Conservation (phyloP, 2,888 invertebrate genomes). For the Sepioteuthis lessoniana region DNA sequence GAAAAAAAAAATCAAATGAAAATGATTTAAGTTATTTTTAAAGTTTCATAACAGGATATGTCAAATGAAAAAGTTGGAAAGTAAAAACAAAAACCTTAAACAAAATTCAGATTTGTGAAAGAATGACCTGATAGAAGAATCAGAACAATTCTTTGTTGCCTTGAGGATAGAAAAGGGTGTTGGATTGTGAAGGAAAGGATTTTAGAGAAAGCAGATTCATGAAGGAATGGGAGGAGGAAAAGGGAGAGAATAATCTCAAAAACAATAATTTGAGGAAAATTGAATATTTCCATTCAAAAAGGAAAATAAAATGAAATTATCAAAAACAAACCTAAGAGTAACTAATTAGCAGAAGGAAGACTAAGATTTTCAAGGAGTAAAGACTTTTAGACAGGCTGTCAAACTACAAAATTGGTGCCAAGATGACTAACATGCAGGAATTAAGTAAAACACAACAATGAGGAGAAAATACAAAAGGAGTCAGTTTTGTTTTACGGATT, state of each 20-base stretch:
- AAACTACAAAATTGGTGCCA: not conserved
- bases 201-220: not conserved
- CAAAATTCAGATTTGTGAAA: not conserved
- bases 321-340: not conserved
- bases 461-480: not conserved
- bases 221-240: not conserved
- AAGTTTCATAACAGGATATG: no score
- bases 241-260: not conserved
- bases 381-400: not conserved
- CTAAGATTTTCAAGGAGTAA: not conserved
- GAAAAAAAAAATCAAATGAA: no score
- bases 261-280: not conserved
- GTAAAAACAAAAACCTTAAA: not conserved
- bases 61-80: not conserved
- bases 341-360: not conserved
- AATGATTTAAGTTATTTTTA: no score
- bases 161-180: not conserved
- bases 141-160: not conserved
- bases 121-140: not conserved
- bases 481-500: not conserved
- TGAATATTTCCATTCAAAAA: not conserved
- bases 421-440: not conserved
- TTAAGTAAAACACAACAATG: not conserved
- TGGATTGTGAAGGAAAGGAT: not conserved
- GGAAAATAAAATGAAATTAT: not conserved